A percentile compares a stretch with the other conserved stretches of the same genome.
Evolutionary conservation across 2,797 vertebrate genomes (phyloP).

Genomic region (Brachyrhaphis roseni): DNA sequence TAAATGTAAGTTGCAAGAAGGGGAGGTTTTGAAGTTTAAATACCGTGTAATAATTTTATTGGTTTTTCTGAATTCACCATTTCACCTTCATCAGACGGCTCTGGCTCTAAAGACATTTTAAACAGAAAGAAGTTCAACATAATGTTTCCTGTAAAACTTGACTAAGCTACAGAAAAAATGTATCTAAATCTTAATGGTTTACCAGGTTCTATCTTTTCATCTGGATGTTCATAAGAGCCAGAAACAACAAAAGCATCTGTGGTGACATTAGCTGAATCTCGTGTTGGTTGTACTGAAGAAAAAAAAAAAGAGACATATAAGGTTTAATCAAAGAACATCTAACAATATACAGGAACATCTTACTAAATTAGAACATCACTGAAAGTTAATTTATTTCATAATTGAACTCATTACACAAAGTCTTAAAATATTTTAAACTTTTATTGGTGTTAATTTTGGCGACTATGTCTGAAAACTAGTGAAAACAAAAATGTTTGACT

Average conservation of each 20-base stretch:
- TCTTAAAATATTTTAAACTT: neutral
- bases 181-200: neutral
- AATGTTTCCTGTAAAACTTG: neutral
- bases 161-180: neutral
- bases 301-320: neutral
- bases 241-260: constrained; percentile 2
- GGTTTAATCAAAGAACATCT: neutral
- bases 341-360: neutral
- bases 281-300: constrained; percentile 10
- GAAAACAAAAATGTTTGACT: neutral
- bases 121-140: neutral
- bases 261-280: neutral
- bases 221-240: neutral
- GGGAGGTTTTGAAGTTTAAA: neutral
- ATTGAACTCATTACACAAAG: neutral
- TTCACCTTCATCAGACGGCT: neutral
- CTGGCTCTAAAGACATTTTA: neutral
- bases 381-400: neutral
- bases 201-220: constrained; percentile 13
- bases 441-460: neutral
- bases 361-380: neutral
- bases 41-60: constrained; percentile 6
- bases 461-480: neutral
- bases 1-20: neutral
- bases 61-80: neutral